Base-by-base conservation (phyloP, 2,888 invertebrate genomes). In the Gisinianus flammeolus region DNA sequence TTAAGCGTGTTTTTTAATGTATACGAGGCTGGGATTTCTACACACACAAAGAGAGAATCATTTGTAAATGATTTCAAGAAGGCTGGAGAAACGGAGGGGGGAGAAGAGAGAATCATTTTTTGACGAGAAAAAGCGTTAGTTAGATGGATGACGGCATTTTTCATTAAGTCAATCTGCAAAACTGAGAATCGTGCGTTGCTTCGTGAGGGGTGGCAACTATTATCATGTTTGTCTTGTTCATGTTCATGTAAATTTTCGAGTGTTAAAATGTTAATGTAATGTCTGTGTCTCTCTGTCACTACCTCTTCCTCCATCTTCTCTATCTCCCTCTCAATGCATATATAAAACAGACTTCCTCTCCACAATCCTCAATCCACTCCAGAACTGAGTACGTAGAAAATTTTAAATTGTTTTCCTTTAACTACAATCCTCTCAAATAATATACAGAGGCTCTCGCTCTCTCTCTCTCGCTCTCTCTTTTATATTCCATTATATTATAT, bases 211-310 rank as follows among this genome's bases (percentile, higher is more conserved):
- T 70, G 70, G 70, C 54, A 70, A 70, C 70, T 70, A 70, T 44
- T 70, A 54, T 54, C 26, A 44, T 54, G 52, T 54, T 54, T 52
- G n/a, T 70, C 24, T 54, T 70, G 70, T 72, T 58, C 31, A 31
- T 72, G 58, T 62, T 33, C 56, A 72, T 72, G 72, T 72, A 72
- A 58, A 72, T 72, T 72, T 72, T 31, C 72, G 33, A 72, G 72
- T 72, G 72, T 62, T 72, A 72, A 72, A 72, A 72, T 72, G 72
- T 58, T 72, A 72, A 72, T 72, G 72, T 72, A 72, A 72, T 72
- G 72, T 72, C 72, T 62, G 31, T 62, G 72, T 72, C 26, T 64
- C 58, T 62, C 72, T 72, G 69, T 69, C 69, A 72, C 58, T 72
- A 72, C 31, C 72, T 72, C 58, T 72, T 68, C 72, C 72, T 30